A percentile compares a stretch with the other conserved stretches of the same genome.
These are phyloP conservation scores for Drosophila repletoides DNA, from an alignment of 1,140 invertebrate species.

Conservation along the genomic window DNA sequence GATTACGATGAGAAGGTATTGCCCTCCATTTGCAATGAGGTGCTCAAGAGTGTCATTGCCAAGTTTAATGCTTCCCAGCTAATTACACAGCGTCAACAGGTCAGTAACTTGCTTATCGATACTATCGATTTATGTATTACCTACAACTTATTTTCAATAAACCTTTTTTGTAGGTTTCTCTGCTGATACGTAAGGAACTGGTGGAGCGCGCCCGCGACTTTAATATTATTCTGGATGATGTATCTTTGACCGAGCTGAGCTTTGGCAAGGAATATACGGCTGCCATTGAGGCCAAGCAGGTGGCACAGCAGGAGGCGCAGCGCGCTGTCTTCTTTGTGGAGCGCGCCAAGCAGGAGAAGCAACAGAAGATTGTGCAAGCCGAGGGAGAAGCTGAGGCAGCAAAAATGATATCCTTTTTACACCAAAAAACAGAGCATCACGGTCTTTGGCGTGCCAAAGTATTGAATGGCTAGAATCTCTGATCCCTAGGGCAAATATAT, in stretches of 20 bases:
- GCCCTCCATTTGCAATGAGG: slow-evolving; percentile 99
- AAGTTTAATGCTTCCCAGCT: slow-evolving; percentile 99
- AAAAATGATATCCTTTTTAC: slow-evolving; percentile 94
- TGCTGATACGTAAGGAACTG: slow-evolving; percentile 96
- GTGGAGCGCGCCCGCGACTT: slow-evolving; percentile 99
- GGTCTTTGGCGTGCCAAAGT: too few relatives aligned
- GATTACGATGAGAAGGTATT: slow-evolving; percentile 96
- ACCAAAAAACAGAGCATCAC: too few relatives aligned
- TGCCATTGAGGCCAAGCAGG: slow-evolving; percentile 99
- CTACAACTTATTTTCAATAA: slow-evolving; percentile 6
- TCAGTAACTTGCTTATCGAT: slow-evolving; percentile 79
- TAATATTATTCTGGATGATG: slow-evolving; percentile 99
- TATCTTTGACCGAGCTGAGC: slow-evolving; percentile 99
- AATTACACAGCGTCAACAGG: slow-evolving; percentile 99
- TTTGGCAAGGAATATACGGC: slow-evolving; percentile 99
- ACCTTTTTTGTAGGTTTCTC: slow-evolving; percentile 86
- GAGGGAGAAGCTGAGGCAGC: slow-evolving; percentile 99
- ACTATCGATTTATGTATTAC: slow-evolving; percentile 1
- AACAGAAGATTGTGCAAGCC: slow-evolving; percentile 99
- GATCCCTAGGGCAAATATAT: too few relatives aligned
- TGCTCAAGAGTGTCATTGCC: slow-evolving; percentile 99
- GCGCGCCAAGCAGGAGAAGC: slow-evolving; percentile 97
- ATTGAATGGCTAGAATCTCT: too few relatives aligned
- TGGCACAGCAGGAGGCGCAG: slow-evolving; percentile 99
- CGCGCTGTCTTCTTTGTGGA: slow-evolving; percentile 99